phyloP scores from a whole-genome alignment of 2,888 invertebrate species.

The Leptinotarsa peninsularis region DNA sequence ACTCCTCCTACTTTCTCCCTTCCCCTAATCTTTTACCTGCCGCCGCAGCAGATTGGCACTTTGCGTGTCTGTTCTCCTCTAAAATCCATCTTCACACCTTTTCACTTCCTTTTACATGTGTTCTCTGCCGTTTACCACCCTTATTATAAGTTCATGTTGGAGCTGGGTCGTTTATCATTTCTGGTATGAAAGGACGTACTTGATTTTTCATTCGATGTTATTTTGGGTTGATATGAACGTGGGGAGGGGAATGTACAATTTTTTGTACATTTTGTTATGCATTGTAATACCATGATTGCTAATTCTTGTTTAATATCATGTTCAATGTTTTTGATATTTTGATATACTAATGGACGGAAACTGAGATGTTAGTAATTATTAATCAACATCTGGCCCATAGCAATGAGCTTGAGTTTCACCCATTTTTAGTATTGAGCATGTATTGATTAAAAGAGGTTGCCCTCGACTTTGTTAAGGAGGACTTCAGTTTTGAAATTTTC shows the following conservation, averaged over 20 bases:
- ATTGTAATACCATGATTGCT: too few relatives aligned
- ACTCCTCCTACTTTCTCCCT: slow-evolving; percentile 47
- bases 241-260: not conserved
- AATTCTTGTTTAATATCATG: too few relatives aligned
- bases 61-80: slow-evolving; percentile 64
- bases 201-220: slow-evolving; percentile 38
- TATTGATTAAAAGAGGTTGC: too few relatives aligned
- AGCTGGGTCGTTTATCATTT: slow-evolving; percentile 38
- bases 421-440: too few relatives aligned
- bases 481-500: too few relatives aligned
- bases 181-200: slow-evolving; percentile 34
- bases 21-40: slow-evolving; percentile 37
- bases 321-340: too few relatives aligned
- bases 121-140: slow-evolving; percentile 50
- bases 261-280: not conserved
- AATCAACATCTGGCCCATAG: too few relatives aligned
- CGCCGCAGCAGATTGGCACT: slow-evolving; percentile 65
- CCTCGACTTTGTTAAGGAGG: too few relatives aligned
- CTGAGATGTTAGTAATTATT: too few relatives aligned
- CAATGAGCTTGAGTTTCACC: too few relatives aligned
- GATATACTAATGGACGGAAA: too few relatives aligned
- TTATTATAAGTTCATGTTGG: slow-evolving; percentile 45
- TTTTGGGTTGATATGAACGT: slow-evolving; percentile 28
- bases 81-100: slow-evolving; percentile 65
- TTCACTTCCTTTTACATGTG: slow-evolving; percentile 59